phyloP scores from a whole-genome alignment of 2,888 invertebrate genomes.

The Polydrusus cervinus region DNA sequence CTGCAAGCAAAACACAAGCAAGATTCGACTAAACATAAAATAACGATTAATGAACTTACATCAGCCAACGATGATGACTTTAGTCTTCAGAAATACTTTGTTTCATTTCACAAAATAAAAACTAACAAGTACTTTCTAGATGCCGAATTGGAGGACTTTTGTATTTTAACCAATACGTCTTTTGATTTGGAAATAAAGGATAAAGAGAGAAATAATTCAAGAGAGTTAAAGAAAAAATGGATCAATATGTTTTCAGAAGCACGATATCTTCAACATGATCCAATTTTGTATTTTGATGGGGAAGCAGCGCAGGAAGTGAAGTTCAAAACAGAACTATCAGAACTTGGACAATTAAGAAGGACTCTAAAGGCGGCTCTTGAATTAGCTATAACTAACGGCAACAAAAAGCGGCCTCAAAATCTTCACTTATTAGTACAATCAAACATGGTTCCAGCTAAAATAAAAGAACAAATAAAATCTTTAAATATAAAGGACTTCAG shows the following conservation, averaged over 20 bases:
- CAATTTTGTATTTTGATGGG: neutral
- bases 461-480: neutral
- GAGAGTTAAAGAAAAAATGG: slow-evolving; percentile 4
- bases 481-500: neutral
- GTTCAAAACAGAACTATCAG: neutral
- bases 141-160: slow-evolving; percentile 27
- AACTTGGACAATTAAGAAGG: neutral
- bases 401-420: neutral
- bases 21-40: slow-evolving; percentile 29
- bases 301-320: slow-evolving; percentile 1
- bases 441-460: neutral
- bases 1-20: slow-evolving; percentile 45
- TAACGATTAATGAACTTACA: slow-evolving; percentile 30
- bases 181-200: slow-evolving; percentile 13
- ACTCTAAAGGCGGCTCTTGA: neutral
- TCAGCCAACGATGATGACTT: neutral
- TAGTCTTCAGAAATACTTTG: slow-evolving; percentile 37
- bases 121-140: slow-evolving; percentile 6
- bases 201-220: slow-evolving; percentile 8
- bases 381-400: neutral
- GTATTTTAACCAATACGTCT: neutral
- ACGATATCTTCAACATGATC: neutral
- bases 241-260: neutral
- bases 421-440: neutral
- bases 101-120: slow-evolving; percentile 37